Evolutionary conservation across 1,140 invertebrate species (phyloP), one percentile per base, ranked within the genome.

Genomic region (Pseudomyrmex gracilis): DNA sequence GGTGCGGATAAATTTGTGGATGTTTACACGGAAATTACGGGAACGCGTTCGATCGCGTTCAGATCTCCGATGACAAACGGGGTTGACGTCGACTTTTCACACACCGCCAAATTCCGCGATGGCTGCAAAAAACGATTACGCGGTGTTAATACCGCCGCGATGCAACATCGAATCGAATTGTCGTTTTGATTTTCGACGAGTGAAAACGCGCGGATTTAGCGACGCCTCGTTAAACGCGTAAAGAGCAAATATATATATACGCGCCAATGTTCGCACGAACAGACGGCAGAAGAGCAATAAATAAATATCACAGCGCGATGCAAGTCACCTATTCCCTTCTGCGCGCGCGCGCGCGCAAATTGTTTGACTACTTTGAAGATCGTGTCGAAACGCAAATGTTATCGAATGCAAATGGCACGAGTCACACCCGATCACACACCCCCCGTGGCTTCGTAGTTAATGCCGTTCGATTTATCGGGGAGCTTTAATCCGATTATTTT

Each of bases 21-120:
- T 88, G 87, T 90, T 90, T 90, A 86, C 89, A 86, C 89, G 90
- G 84, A 90, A 90, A 90, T 90, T 90, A 90, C 78, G 58, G 76
- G 51, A 60, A 51, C 4, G 22, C 70, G 58, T 13, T 80, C 68
- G 86, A 83, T 90, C 82, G 45, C 67, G 83, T 66, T 78, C 61
- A 82, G 85, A 90, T 90, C 78, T 49, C n/a, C n/a, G 66, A 90
- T 90, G 70, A 85, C 71, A 20, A 9, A 53, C n/a, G 58, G 58
- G 34, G 22, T 55, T 43, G 83, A 63, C 68, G 34, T 73, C 76
- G 70, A 49, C 20, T 55, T 73, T 63, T 20, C 22, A 15, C 66
- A 17, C 45, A 55, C 67, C 47, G 34, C 63, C 43, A 71, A 55
- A 84, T 87, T 24, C 51, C 45, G 34, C 15, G 71, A 20, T 57